Conservation (phyloP, 1,140 invertebrate genomes). For the Drosophila miranda region DNA sequence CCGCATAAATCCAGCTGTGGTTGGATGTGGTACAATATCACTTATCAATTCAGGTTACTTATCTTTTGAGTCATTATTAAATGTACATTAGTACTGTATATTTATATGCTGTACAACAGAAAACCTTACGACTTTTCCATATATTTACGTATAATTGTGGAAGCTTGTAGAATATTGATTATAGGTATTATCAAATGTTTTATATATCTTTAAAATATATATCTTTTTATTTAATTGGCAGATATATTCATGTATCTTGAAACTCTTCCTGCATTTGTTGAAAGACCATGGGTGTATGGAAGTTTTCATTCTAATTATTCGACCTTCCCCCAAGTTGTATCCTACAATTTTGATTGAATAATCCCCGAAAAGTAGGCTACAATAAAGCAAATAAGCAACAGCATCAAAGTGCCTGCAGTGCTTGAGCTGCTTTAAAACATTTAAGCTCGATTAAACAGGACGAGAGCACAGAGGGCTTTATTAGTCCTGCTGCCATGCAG, state of each 20-base stretch:
- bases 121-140: too few relatives aligned
- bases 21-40: too few relatives aligned
- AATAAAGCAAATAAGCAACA: constrained; percentile 19
- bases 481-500: constrained; percentile 41
- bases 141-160: neutral
- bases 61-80: neutral
- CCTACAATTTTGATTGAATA: constrained; percentile 14
- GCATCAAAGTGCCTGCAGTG: constrained; percentile 13
- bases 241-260: neutral
- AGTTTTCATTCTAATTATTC: neutral
- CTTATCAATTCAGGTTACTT: too few relatives aligned
- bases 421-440: constrained; percentile 63
- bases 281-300: neutral
- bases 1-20: too few relatives aligned
- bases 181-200: neutral
- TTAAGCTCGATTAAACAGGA: constrained; percentile 73
- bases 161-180: neutral
- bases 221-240: neutral
- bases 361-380: constrained; percentile 17
- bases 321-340: neutral
- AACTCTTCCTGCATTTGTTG: neutral
- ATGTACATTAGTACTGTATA: too few relatives aligned
- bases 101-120: too few relatives aligned
- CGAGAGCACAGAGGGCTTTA: constrained; percentile 35
- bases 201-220: too few relatives aligned